These are phyloP conservation scores for Labeo catla DNA, from an alignment of 2,113 vertebrate species.

Conservation along the genomic window DNA sequence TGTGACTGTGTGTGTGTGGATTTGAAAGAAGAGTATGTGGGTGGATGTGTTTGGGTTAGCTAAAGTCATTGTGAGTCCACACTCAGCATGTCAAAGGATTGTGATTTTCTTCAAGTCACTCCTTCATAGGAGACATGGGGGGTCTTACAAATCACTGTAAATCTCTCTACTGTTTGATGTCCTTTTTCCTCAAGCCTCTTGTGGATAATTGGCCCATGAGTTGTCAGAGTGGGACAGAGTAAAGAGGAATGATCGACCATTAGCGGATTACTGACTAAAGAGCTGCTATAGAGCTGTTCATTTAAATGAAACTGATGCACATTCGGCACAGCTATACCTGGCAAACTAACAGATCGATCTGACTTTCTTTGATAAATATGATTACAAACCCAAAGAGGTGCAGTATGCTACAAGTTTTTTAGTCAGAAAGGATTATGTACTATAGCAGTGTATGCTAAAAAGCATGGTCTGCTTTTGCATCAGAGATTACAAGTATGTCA, in stretches of 20 bases:
- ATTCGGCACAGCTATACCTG: constrained; percentile 48
- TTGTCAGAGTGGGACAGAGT: constrained; percentile 50
- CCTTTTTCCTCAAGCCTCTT: constrained; percentile 53
- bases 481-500: constrained; percentile 34
- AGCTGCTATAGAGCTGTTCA: constrained; percentile 55
- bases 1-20: constrained; percentile 8
- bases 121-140: background rate
- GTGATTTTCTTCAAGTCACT: constrained; percentile 53
- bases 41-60: constrained; percentile 56
- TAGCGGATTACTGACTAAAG: constrained; percentile 66
- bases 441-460: constrained; percentile 26
- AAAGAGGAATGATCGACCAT: constrained; percentile 55
- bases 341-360: constrained; percentile 46
- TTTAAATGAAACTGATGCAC: constrained; percentile 53
- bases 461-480: background rate
- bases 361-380: constrained; percentile 38
- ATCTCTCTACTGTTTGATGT: constrained; percentile 51
- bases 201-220: constrained; percentile 56
- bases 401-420: background rate
- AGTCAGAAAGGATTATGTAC: constrained; percentile 23
- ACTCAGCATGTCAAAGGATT: constrained; percentile 40
- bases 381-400: constrained; percentile 32
- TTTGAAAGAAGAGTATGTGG: constrained; percentile 46
- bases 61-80: constrained; percentile 16
- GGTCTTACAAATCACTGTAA: constrained; percentile 46